phyloP scores from a whole-genome alignment of 2,797 vertebrate genomes.

The Merluccius polli region DNA sequence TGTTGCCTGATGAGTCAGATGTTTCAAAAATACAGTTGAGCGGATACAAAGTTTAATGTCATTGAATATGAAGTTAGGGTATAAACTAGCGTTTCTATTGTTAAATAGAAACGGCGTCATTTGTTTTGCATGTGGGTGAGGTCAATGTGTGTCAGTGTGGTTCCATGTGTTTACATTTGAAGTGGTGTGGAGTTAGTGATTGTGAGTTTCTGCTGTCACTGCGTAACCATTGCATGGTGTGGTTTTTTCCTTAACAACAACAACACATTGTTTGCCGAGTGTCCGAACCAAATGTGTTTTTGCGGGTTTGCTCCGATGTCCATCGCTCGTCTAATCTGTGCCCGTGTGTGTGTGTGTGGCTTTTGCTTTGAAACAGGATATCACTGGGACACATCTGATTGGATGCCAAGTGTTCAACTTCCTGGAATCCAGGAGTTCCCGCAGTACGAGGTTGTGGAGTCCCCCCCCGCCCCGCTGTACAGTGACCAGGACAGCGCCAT shows the following conservation, averaged over 20 bases:
- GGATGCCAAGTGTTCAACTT: slow-evolving; percentile 97
- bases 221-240: slow-evolving; percentile 63
- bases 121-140: background rate
- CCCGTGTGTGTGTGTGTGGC: slow-evolving; percentile 16
- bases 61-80: background rate
- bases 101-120: background rate
- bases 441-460: slow-evolving; percentile 91
- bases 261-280: slow-evolving; percentile 32
- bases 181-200: slow-evolving; percentile 23
- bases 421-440: slow-evolving; percentile 98
- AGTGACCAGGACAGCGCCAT: slow-evolving; percentile 83
- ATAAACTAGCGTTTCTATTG: background rate
- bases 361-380: slow-evolving; percentile 78
- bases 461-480: slow-evolving; percentile 84
- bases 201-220: slow-evolving; percentile 31
- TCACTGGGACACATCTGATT: slow-evolving; percentile 99
- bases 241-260: slow-evolving; percentile 47
- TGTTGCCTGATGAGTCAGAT: background rate
- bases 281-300: background rate
- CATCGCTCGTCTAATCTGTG: slow-evolving; percentile 4
- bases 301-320: background rate
- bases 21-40: background rate
- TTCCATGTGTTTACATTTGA: background rate
- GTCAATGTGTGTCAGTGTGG: background rate
- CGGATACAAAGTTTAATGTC: background rate